These are phyloP conservation scores for Planiliza haematocheilus DNA, from an alignment of 2,113 vertebrate genomes.

Conservation along the genomic window DNA sequence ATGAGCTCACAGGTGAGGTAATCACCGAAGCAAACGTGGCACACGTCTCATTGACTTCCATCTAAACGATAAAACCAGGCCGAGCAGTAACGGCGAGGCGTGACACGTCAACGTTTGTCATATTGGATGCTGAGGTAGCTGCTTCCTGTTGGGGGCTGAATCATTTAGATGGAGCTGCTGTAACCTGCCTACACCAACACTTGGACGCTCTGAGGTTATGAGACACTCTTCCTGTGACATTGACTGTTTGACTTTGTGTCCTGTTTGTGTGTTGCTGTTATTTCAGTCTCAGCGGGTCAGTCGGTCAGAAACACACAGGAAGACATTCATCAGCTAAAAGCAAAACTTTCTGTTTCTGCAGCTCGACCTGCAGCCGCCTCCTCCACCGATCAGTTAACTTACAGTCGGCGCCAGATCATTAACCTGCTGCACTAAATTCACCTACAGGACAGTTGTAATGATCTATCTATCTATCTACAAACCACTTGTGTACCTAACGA, in stretches of 20 bases:
- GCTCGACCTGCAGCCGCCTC: too few relatives aligned
- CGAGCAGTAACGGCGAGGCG: too few relatives aligned
- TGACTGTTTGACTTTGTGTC: slow-evolving; percentile 43
- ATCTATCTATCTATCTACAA: too few relatives aligned
- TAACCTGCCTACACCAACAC: slow-evolving; percentile 30
- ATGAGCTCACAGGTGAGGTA: not conserved
- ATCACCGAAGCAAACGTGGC: not conserved
- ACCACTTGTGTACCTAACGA: too few relatives aligned
- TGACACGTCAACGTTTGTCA: too few relatives aligned
- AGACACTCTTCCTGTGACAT: slow-evolving; percentile 64
- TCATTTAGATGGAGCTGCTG: slow-evolving; percentile 52
- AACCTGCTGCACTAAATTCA: too few relatives aligned
- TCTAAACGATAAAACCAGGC: too few relatives aligned
- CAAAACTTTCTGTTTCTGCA: not conserved
- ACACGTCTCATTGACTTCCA: too few relatives aligned
- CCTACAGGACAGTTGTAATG: too few relatives aligned
- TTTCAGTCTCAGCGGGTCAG: slow-evolving; percentile 59
- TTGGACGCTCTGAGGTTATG: slow-evolving; percentile 14
- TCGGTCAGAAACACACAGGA: slow-evolving; percentile 25
- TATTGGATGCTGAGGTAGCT: slow-evolving; percentile 15
- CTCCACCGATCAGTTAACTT: not conserved
- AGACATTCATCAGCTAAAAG: slow-evolving; percentile 26
- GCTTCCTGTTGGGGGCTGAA: slow-evolving; percentile 57
- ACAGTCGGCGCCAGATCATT: not conserved
- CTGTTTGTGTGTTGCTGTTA: slow-evolving; percentile 65